phyloP scores from a whole-genome alignment of 1,140 invertebrate genomes.

The Hypothenemus hampei region DNA sequence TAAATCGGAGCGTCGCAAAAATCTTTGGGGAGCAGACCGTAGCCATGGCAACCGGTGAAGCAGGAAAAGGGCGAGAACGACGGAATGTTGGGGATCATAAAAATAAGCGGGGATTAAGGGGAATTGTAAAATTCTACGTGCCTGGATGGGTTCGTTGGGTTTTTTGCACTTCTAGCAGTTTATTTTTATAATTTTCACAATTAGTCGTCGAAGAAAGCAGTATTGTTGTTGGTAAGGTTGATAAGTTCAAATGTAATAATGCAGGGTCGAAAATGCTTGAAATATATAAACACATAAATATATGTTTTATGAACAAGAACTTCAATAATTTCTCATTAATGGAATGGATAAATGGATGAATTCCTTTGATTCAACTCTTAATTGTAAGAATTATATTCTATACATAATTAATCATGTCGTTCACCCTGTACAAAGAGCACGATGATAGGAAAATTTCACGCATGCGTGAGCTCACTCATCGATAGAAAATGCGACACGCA shows the following conservation, averaged over 20 bases:
- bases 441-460: conserved; percentile 28
- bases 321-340: too few relatives aligned
- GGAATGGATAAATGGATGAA: too few relatives aligned
- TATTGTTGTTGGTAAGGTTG: too few relatives aligned
- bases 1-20: conserved; percentile 24
- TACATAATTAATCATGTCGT: conserved; percentile 15
- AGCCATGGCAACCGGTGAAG: conserved; percentile 23
- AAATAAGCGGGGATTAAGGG: conserved; percentile 23
- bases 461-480: conserved; percentile 33
- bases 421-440: conserved; percentile 1
- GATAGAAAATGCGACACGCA: conserved; percentile 35
- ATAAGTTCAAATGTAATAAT: too few relatives aligned
- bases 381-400: conserved; percentile 7
- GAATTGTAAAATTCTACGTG: conserved; percentile 21
- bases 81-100: conserved; percentile 27
- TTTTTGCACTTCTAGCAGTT: too few relatives aligned
- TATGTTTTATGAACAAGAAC: too few relatives aligned
- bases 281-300: too few relatives aligned
- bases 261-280: too few relatives aligned
- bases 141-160: neutral
- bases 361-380: too few relatives aligned
- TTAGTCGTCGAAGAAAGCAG: too few relatives aligned
- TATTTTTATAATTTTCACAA: too few relatives aligned
- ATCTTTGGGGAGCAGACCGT: conserved; percentile 23
- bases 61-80: conserved; percentile 27